Evolutionary conservation across 2,797 vertebrate species (phyloP), one percentile per base, ranked within the genome.

Genomic region (Anniella stebbinsi): DNA sequence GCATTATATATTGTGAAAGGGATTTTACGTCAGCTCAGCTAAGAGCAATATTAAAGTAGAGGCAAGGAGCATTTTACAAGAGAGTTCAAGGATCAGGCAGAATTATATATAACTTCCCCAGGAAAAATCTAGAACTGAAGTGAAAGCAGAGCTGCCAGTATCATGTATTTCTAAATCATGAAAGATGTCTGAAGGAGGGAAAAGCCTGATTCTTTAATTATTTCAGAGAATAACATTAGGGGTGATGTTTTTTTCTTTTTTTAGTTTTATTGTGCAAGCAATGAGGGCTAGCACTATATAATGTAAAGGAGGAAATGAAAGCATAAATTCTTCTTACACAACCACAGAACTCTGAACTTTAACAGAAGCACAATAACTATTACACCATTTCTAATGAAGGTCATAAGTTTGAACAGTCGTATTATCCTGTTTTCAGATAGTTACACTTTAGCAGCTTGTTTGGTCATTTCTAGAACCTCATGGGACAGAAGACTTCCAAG

Each of bases 1-100:
- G 93, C 92, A 94, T 96, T 95, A 95, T 94, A 94, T 92, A 92
- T 92, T 95, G 92, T 91, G 92, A 94, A 95, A 94, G 94, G 92
- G 92, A 94, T 95, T 95, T 95, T 94, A 91, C 86, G 82, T 91
- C 95, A 93, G 91, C 93, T 94, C 75, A 88, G 84, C 91, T 88
- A 93, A 94, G 92, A 94, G 92, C 45, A 93, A 93, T 81, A 94
- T 96, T 96, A 93, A 96, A 93, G 80, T 81, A 69, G 72, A 93
- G 30, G 92, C 91, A 25, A 90, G 89, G 87, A 91, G 80, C 76
- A 81, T 89, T 95, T 92, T 93, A 86, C 87, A 91, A 88, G 60
- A 84, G 86, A 66, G 72, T 87, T 84, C 92, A 91, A 67, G 87
- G 92, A 94, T 91, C 77, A 88, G 87, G 41, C 92, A 93, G 89